Evolutionary conservation across 2,113 vertebrate genomes (phyloP).

Genomic region (Ciconia stormi): DNA sequence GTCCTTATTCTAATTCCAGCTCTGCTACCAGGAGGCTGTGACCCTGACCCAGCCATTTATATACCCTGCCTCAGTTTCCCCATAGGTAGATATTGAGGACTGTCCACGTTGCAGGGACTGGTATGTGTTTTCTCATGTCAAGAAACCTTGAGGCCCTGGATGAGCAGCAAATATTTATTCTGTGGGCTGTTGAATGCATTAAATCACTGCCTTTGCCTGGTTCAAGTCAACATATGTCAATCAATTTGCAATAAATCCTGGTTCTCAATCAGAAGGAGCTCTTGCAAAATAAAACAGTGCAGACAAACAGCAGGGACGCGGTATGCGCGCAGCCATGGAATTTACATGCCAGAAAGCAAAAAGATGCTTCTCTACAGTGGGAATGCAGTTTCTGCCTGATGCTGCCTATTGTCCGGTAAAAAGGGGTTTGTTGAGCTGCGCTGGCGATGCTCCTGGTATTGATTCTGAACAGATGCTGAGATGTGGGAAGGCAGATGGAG

Average conservation of each 20-base stretch:
- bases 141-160: neutral
- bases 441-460: neutral
- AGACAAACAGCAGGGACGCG: neutral
- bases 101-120: neutral
- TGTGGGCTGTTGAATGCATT: neutral
- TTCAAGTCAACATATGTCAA: neutral
- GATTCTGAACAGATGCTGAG: constrained; percentile 20
- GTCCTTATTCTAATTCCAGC: neutral
- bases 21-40: neutral
- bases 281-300: neutral
- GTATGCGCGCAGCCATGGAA: neutral
- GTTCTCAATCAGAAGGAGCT: neutral
- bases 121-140: neutral
- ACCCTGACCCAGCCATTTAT: neutral
- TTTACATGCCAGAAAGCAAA: neutral
- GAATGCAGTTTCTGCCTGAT: neutral
- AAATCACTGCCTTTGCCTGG: neutral
- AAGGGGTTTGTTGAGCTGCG: neutral
- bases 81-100: neutral
- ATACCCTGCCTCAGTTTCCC: neutral
- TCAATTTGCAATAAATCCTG: neutral
- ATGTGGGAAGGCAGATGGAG: constrained; percentile 24
- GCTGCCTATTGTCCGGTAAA: neutral
- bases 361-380: neutral
- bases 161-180: neutral